These are phyloP conservation scores for Epinephelus moara DNA, from an alignment of 2,113 vertebrate genomes.

Conservation along the genomic window DNA sequence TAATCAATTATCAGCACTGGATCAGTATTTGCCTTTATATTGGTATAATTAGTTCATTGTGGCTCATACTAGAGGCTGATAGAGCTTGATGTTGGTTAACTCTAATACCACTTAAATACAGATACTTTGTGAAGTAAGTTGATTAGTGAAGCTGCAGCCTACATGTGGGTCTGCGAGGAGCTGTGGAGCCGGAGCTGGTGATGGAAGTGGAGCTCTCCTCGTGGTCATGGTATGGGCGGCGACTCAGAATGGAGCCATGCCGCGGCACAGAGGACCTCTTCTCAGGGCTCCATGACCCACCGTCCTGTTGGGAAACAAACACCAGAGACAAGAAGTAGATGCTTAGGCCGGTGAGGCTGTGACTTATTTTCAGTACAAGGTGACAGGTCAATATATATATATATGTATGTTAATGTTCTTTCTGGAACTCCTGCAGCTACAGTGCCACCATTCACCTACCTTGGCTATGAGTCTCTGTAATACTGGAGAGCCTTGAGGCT, in stretches of 20 bases:
- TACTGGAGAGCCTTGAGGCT: constrained; percentile 81
- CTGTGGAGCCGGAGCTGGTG: constrained; percentile 92
- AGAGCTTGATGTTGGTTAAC: neutral
- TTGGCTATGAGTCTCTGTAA: constrained; percentile 84
- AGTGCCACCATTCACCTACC: constrained; percentile 85
- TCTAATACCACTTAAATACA: neutral
- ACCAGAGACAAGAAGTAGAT: constrained; percentile 6
- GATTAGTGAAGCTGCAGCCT: constrained; percentile 41
- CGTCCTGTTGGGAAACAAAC: constrained; percentile 86
- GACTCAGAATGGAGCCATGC: constrained; percentile 91
- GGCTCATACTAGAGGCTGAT: neutral
- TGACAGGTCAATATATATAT: neutral
- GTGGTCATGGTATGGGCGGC: constrained; percentile 87
- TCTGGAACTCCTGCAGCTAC: constrained; percentile 12
- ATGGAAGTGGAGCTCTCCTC: constrained; percentile 96
- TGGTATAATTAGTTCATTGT: neutral
- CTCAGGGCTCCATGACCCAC: constrained; percentile 91
- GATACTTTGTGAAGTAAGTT: constrained; percentile 3
- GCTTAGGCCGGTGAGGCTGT: neutral
- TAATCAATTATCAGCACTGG: neutral
- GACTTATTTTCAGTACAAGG: neutral
- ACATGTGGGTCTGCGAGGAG: constrained; percentile 94
- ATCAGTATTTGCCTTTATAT: neutral
- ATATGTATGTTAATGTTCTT: constrained; percentile 1
- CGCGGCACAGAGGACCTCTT: constrained; percentile 93